Evolutionary conservation across 2,888 invertebrate genomes (phyloP), one percentile per base, ranked within the genome.

Genomic region (Lepidonotus clava): DNA sequence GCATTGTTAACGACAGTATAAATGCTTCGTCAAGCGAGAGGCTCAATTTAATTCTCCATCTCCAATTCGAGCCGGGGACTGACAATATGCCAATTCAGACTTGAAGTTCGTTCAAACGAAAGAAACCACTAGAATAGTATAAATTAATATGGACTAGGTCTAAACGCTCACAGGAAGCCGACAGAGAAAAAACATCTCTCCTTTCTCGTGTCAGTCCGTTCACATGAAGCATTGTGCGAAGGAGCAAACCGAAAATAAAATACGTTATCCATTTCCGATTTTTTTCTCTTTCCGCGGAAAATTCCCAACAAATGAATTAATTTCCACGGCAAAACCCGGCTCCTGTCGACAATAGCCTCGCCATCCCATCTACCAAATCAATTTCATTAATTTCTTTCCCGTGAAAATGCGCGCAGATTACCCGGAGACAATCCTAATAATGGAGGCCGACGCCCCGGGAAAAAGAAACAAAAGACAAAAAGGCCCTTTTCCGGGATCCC

Each of bases 351-450:
- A 80, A 80, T 80, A 80, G 46, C 46, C 28, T 46, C 21, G 46
- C 80, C 80, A 51, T 46, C 46, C 80, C 41, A 80, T 80, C 80
- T 80, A 80, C 80, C 80, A 51, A 80, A 80, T 80, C 80, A 51
- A 80, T 80, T 80, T 80, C 80, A 80, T 80, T 80, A 80, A 80
- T 80, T 80, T 80, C 80, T 46, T 80, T 80, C 28, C 51, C 80
- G 80, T n/a, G 80, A 80, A 80, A 51, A 80, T 80, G 80, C 32
- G 46, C 32, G 80, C 80, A 80, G 51, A 80, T 80, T 80, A 80
- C 51, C 80, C 46, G 32, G 28, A 51, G 51, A 80, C 46, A 80
- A 80, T 80, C 80, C 80, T 51, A 71, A 71, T 71, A 71, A 71
- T 80, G 80, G 76, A n/a, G 76, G 21, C 4, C 38, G 76, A 36